Evolutionary conservation across 2,888 invertebrate species (phyloP), one percentile per base, ranked within the genome.

Genomic region (Polyommatus iphigenia): DNA sequence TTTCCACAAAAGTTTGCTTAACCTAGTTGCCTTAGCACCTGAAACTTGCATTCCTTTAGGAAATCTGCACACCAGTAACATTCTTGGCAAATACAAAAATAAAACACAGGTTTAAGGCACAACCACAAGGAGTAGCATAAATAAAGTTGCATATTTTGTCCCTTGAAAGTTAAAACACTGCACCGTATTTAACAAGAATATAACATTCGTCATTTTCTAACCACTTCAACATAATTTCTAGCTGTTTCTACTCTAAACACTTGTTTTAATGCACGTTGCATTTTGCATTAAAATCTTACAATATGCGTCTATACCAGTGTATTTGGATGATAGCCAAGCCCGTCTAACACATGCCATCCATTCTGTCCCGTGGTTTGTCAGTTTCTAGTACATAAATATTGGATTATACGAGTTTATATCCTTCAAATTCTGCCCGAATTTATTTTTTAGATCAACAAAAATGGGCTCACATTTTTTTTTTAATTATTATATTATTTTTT

Each of bases 381-480:
- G 75, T 75, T 75, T 75, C 54, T 75, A 75, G 75, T 75, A 75
- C 75, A 75, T 75, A 46, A 75, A 75, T 75, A 24, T 54, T 75
- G 46, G 75, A 75, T 54, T 29, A 54, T 29, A 54, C 54, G 75
- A 29, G 46, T 75, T 50, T 75, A 29, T 75, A 54, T 24, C 73
- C 29, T 54, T 46, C 54, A 75, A 75, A 54, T 54, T 54, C 29
- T 7, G 3, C 20, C 20, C 13, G 46, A 73, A 29, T 73, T 24
- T 46, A 73, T 20, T 72, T 71, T 72, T 20, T 10, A 20, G 20
- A 41, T 41, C 72, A 41, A 20, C 72, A 41, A 41, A 41, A n/a
- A 72, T 20, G 2, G 8, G 3, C 10, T 36, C 32, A 41, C 3
- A 41, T n/a, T n/a, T 36, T 41, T 71, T 41, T 41, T n/a, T 0